Evolutionary conservation across 2,888 invertebrate species (phyloP).

Genomic region (Nebria salina): DNA sequence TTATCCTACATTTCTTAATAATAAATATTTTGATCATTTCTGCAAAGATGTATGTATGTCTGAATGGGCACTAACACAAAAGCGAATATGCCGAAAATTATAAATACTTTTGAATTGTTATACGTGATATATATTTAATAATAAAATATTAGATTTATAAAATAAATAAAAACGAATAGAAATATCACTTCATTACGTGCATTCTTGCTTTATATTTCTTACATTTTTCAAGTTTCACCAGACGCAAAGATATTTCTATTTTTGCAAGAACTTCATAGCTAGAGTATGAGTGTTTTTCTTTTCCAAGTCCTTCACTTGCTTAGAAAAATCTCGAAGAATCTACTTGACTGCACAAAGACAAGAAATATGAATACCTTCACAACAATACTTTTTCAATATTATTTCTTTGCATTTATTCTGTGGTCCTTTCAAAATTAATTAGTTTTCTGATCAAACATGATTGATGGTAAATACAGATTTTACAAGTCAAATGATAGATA

Average conservation of each 20-base stretch:
- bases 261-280: not conserved
- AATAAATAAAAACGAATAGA: not conserved
- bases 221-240: not conserved
- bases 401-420: not conserved
- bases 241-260: not conserved
- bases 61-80: no score
- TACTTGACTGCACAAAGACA: not conserved
- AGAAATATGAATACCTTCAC: not conserved
- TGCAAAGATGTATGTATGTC: no score
- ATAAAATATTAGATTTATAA: not conserved
- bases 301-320: not conserved
- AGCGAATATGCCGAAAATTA: no score
- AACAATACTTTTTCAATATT: not conserved
- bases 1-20: not conserved
- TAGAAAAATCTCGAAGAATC: not conserved
- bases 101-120: no score
- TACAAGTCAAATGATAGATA: not conserved
- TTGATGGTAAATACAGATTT: not conserved
- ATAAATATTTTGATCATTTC: not conserved
- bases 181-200: not conserved
- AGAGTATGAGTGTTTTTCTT: not conserved
- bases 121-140: not conserved
- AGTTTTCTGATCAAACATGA: not conserved
- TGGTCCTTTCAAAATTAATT: not conserved
- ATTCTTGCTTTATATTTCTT: not conserved